A percentile compares a stretch with the other conserved stretches of the same genome.
Conservation (phyloP, 2,113 vertebrate species). For the Pantherophis guttatus region DNA sequence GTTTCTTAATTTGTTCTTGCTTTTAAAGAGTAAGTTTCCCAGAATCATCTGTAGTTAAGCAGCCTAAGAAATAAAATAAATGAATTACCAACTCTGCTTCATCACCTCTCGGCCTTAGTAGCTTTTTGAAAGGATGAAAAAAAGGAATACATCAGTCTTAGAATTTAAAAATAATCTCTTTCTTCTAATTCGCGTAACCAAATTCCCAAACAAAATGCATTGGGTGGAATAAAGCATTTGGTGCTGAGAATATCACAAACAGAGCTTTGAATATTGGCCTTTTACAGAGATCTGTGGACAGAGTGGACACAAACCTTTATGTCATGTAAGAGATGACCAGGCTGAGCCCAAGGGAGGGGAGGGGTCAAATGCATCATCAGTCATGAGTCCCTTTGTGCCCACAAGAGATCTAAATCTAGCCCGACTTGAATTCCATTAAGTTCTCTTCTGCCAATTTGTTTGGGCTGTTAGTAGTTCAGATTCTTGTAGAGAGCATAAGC, state of each 20-base stretch:
- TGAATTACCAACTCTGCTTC: background rate
- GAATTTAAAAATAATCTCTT: background rate
- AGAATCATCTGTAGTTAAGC: background rate
- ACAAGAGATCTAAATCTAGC: background rate
- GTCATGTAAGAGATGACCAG: background rate
- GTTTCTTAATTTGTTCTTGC: background rate
- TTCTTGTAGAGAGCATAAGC: background rate
- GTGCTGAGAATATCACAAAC: background rate
- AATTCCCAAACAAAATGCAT: background rate
- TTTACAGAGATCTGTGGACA: background rate
- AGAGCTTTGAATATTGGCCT: background rate
- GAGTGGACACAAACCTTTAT: background rate
- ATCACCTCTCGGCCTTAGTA: background rate
- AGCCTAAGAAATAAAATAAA: background rate
- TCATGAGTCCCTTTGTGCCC: no score
- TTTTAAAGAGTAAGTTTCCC: background rate
- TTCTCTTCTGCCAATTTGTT: background rate
- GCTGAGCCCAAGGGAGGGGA: background rate
- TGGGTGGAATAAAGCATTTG: background rate
- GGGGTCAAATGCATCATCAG: background rate
- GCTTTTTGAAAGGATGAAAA: background rate
- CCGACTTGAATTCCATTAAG: background rate
- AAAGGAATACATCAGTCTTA: background rate
- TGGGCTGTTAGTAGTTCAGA: background rate
- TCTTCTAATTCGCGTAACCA: background rate